Evolutionary conservation across 2,113 vertebrate species (phyloP), one percentile per base, ranked within the genome.

Genomic region (Natator depressus): DNA sequence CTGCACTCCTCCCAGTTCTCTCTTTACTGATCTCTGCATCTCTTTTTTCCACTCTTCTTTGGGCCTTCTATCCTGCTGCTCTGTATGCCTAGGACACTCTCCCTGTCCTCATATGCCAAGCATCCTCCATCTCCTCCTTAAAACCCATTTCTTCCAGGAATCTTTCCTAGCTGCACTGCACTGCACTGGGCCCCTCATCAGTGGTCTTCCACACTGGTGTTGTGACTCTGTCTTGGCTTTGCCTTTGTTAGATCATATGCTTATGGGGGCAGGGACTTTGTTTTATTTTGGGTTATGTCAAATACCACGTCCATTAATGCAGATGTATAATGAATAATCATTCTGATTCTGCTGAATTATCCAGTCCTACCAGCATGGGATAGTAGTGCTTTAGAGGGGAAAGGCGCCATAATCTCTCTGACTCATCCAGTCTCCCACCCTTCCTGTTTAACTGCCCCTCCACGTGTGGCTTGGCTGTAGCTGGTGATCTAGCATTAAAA

Each of bases 1-100:
- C 38, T 53, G 38, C 92, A 19, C 91, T 96, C 59, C 78, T 96
- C 85, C 91, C 59, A 53, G 50, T 81, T 93, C 51, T 82, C 31
- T 90, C 79, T 88, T 25, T 82, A 17, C 83, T 85, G 65, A 85
- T 83, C 79, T 88, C 93, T 89, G 93, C 76, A 51, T 92, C 55
- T 92, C 8, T 10, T 88, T 90, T 93, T 55, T 79, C 85, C 84
- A 12, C 50, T 76, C 19, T 88, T 49, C 59, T 49, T 87, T 82
- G 93, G 91, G 69, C 47, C 17, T 95, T 94, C 86, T 82, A 38
- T 91, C 84, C 62, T 49, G 8, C 50, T 49, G 31, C 53, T 79
- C 54, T 89, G 0, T 35, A 86, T 85, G 29, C 35, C 80, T 49
- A 78, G 89, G 89, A 84, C 25, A 6, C 57, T 59, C 46, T 35